A percentile compares a stretch with the other conserved stretches of the same genome.
Evolutionary conservation across 1,140 invertebrate genomes (phyloP).

Genomic region (Gonioctena quinquepunctata): DNA sequence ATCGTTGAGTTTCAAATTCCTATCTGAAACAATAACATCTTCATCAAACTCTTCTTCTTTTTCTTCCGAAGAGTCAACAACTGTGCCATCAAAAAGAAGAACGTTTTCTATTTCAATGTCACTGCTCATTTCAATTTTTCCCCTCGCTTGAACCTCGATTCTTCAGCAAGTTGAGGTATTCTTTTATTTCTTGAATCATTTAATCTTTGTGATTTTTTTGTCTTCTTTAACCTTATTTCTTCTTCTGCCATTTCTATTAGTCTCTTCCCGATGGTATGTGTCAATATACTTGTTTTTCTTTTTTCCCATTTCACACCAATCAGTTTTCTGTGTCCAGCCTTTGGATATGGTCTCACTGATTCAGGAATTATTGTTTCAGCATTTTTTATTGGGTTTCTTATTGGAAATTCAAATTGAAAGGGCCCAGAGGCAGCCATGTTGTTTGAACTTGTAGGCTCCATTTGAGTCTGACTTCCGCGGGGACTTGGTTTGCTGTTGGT

Average conservation of each 20-base stretch:
- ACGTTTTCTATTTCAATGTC: neutral
- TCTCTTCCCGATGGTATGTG: neutral
- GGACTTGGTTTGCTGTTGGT: neutral
- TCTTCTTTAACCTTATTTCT: neutral
- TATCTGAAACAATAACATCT: neutral
- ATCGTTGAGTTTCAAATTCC: neutral
- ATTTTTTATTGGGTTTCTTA: neutral
- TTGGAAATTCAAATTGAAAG: neutral
- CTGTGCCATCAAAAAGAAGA: neutral
- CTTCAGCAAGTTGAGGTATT: neutral
- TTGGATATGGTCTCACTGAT: neutral
- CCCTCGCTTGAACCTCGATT: neutral
- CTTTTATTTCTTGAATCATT: neutral
- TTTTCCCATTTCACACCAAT: neutral
- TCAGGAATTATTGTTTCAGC: neutral
- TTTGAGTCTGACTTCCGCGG: neutral
- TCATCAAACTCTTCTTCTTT: neutral
- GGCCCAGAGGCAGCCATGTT: neutral
- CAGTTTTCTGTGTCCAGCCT: neutral
- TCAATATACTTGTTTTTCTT: neutral
- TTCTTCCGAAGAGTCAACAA: neutral
- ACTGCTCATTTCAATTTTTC: neutral
- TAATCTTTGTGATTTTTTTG: neutral
- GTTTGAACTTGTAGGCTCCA: constrained; percentile 9
- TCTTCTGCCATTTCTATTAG: constrained; percentile 2